Conservation (phyloP, 2,888 invertebrate genomes). For the Hololepta plana region DNA sequence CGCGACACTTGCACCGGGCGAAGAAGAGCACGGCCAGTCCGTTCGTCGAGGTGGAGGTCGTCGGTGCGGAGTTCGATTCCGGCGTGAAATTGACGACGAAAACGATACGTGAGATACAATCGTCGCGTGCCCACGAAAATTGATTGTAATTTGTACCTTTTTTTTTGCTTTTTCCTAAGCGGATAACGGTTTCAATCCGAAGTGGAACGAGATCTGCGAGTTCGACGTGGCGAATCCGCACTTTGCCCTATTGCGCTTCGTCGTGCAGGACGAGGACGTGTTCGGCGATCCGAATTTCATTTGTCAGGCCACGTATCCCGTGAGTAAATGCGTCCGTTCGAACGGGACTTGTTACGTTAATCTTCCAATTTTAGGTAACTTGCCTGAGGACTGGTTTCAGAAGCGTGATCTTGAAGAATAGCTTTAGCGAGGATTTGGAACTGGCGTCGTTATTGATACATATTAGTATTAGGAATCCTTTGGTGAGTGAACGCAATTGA, state of each 20-base stretch:
- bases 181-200: conserved; percentile 88
- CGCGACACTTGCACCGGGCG: conserved; percentile 71
- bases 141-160: conserved; percentile 7
- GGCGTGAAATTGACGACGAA: conserved; percentile 73
- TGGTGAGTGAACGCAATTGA: conserved; percentile 18
- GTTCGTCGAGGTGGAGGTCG: conserved; percentile 78
- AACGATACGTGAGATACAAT: conserved; percentile 47
- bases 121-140: neutral
- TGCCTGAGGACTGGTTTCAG: conserved; percentile 75
- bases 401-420: conserved; percentile 79
- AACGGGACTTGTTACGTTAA: conserved; percentile 1
- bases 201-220: conserved; percentile 78
- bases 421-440: conserved; percentile 82
- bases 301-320: conserved; percentile 87
- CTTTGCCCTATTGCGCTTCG: conserved; percentile 69
- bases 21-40: conserved; percentile 77
- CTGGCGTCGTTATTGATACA: conserved; percentile 77
- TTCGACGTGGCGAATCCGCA: conserved; percentile 69
- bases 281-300: conserved; percentile 95
- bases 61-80: conserved; percentile 74
- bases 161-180: conserved; percentile 37
- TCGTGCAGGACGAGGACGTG: conserved; percentile 90
- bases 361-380: conserved; percentile 31
- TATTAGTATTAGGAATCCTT: conserved; percentile 40
- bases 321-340: conserved; percentile 24